Percentiles rank a stretch among this genome's conserved stretches.
phyloP scores from a whole-genome alignment of 2,113 vertebrate genomes.

The Dendropsophus ebraccatus region DNA sequence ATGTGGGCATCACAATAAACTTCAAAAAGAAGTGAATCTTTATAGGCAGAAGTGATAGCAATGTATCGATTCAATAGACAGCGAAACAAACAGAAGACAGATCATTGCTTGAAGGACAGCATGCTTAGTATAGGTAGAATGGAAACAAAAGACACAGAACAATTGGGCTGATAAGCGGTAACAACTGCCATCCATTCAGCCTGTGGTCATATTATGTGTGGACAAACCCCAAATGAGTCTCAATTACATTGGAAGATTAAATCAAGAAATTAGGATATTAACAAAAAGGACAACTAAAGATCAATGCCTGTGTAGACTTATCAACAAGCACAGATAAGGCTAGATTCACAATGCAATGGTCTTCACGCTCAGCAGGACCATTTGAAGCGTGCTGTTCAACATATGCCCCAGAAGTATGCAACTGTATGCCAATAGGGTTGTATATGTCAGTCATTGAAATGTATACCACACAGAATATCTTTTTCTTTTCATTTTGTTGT shows the following conservation, averaged over 20 bases:
- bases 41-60: no score
- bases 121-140: neutral
- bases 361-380: neutral
- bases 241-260: neutral
- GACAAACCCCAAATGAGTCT: neutral
- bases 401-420: neutral
- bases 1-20: neutral
- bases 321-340: neutral
- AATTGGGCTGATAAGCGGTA: neutral
- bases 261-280: neutral
- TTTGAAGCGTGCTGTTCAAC: neutral
- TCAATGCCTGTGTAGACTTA: neutral
- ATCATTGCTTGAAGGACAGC: neutral
- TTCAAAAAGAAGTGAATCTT: neutral
- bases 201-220: neutral
- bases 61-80: neutral
- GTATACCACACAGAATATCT: neutral
- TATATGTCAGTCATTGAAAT: neutral
- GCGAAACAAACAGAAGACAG: neutral
- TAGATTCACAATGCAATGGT: neutral
- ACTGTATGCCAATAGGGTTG: neutral
- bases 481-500: neutral
- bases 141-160: slow-evolving; percentile 4
- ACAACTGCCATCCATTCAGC: neutral
- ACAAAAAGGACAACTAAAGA: neutral